A percentile compares a stretch with the other conserved stretches of the same genome.
Conservation (phyloP, 2,888 invertebrate species). For the Choristoneura rosaceana region DNA sequence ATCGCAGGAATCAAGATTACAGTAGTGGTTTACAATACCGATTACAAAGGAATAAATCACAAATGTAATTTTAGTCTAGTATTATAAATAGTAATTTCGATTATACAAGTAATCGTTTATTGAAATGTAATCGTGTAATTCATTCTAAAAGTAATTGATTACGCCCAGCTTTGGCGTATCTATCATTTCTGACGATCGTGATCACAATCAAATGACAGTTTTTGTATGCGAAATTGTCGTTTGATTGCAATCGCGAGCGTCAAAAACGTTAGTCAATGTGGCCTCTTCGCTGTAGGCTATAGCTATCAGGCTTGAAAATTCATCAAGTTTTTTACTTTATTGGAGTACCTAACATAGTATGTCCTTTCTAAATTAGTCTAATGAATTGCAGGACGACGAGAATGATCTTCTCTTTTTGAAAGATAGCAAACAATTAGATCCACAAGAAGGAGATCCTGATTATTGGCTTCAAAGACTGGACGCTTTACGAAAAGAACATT, state of each 20-base stretch:
- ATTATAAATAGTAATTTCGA: slow-evolving; percentile 17
- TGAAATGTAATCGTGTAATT: slow-evolving; percentile 22
- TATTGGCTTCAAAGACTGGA: slow-evolving; percentile 76
- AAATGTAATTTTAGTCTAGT: slow-evolving; percentile 14
- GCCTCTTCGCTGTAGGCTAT: no score
- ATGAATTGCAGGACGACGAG: slow-evolving; percentile 54
- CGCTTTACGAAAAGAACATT: slow-evolving; percentile 72
- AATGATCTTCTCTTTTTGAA: slow-evolving; percentile 58
- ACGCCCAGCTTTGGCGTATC: not conserved
- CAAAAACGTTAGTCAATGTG: no score
- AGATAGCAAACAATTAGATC: slow-evolving; percentile 50
- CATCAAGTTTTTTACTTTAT: no score
- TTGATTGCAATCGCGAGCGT: no score
- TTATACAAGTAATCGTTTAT: slow-evolving; percentile 8
- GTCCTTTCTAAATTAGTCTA: not conserved
- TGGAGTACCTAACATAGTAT: no score
- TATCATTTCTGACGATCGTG: no score
- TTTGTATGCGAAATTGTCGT: no score
- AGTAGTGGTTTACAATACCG: slow-evolving; percentile 20
- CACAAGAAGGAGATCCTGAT: slow-evolving; percentile 60
- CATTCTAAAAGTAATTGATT: slow-evolving; percentile 14
- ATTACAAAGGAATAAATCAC: slow-evolving; percentile 3
- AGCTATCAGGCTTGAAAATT: no score
- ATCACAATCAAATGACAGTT: no score
- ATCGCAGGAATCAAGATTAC: slow-evolving; percentile 20